Evolutionary conservation across 2,113 vertebrate genomes (phyloP).

Genomic region (Corynorhinus townsendii): DNA sequence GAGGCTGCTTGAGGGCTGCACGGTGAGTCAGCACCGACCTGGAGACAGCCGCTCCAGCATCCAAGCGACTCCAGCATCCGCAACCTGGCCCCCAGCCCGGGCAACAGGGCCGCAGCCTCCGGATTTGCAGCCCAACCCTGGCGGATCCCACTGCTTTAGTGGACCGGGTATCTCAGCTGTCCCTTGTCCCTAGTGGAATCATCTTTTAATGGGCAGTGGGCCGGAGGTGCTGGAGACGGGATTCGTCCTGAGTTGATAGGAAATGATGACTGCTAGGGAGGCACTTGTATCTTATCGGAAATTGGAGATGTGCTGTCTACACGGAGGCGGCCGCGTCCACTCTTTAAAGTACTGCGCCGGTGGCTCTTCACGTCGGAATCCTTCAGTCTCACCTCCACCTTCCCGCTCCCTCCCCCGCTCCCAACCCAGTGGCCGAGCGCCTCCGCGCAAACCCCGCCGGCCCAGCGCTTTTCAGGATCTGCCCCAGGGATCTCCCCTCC

Average conservation of each 20-base stretch:
- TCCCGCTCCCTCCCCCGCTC: not conserved
- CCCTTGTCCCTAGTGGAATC: not conserved
- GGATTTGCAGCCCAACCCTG: not conserved
- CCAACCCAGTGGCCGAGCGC: no score
- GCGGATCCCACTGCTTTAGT: fast-evolving
- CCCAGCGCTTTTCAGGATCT: not conserved
- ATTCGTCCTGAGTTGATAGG: not conserved
- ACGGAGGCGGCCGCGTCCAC: fast-evolving
- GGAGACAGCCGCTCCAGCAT: not conserved
- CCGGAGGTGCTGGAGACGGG: not conserved
- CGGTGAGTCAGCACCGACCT: not conserved
- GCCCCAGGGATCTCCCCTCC: fast-evolving
- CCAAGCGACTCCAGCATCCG: not conserved
- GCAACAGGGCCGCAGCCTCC: not conserved
- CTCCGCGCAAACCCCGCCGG: not conserved
- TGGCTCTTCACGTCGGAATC: fast-evolving
- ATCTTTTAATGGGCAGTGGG: not conserved
- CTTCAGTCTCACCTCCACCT: not conserved
- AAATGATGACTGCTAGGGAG: not conserved
- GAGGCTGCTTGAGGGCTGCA: not conserved
- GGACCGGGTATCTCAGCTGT: not conserved
- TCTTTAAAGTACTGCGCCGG: not conserved
- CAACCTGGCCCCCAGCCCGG: not conserved
- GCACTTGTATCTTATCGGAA: not conserved
- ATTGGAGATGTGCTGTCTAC: not conserved